phyloP scores from a whole-genome alignment of 2,797 vertebrate species.

The Streptopelia turtur region DNA sequence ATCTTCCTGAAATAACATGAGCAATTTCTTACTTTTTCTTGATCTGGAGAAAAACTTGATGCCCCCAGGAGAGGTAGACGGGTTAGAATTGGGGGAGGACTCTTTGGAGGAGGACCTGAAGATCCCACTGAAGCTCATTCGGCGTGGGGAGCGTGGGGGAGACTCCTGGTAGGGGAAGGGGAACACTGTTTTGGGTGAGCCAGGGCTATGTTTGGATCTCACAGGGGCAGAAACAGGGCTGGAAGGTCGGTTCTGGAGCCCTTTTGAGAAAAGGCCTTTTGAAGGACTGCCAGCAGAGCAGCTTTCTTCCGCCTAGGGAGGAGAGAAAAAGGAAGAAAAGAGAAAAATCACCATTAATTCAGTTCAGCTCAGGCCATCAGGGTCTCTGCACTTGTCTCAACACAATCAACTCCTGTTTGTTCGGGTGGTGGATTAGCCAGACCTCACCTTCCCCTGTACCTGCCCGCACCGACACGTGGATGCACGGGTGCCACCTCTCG shows the following conservation, averaged over 20 bases:
- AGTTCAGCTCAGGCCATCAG: background rate
- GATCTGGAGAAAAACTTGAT: constrained; percentile 95
- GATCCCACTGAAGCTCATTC: constrained; percentile 95
- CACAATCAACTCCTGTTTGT: background rate
- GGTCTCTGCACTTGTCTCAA: background rate
- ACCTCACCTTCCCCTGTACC: background rate
- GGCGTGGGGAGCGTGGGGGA: constrained; percentile 93
- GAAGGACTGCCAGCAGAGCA: constrained; percentile 84
- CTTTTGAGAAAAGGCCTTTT: constrained; percentile 85
- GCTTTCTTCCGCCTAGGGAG: constrained; percentile 83
- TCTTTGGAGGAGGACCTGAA: constrained; percentile 93
- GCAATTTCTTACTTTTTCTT: constrained; percentile 90
- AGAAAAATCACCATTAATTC: background rate
- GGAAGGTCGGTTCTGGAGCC: constrained; percentile 81
- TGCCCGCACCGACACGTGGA: accelerated
- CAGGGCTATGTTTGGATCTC: constrained; percentile 82
- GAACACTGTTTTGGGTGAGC: constrained; percentile 91
- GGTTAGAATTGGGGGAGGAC: constrained; percentile 82
- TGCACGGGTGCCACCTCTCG: background rate
- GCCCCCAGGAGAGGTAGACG: constrained; percentile 86
- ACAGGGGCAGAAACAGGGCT: constrained; percentile 87
- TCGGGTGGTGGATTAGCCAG: background rate
- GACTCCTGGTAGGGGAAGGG: constrained; percentile 90
- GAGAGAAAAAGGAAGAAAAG: constrained; percentile 36
- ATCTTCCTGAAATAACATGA: constrained; percentile 71